Base-by-base conservation (phyloP, 2,113 vertebrate species). In the Syngnathoides biaculeatus region DNA sequence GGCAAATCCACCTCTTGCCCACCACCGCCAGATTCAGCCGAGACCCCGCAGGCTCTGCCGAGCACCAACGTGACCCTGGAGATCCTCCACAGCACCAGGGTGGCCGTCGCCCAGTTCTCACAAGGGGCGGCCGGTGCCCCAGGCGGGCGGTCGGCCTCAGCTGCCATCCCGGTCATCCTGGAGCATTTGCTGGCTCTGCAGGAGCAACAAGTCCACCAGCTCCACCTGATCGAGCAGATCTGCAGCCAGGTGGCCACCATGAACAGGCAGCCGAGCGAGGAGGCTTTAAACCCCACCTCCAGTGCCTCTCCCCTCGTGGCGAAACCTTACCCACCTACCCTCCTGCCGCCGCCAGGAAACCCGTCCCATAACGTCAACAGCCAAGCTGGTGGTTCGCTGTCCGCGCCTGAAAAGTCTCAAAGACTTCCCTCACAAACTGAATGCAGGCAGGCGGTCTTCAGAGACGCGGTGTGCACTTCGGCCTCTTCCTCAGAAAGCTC, bases 211-310 rank as follows among this genome's bases (percentile, higher is more conserved):
- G 93, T 98, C 30, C 97, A 95, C 79, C 97, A 99, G 88, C 93
- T 99, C 75, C 95, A 97, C 90, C 93, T 99, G 8, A 99, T 98
- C 0, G 95, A 99, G 88, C 96, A 98, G 92, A 98, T 99, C 82
- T 95, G 96, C 75, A 98, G 92, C 77, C 96, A 98, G 81, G 95
- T 99, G 26, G 94, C 96, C 1, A 82, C 94, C 82, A 98, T 98
- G 94, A 97, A 93, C 82, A 90, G 92, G 20, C 94, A 94, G 20
- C 92, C 94, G 0, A 83, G 91, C 0, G 90, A 95, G 63, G 86
- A 92, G 0, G 86, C 94, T 0, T 81, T 95, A 38, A 93, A 89
- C 71, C 84, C 90, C 13, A 85, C n/a, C 62, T 81, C 93, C 17
- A 92, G 93, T 50, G 80, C 80, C 2, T 63, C 89, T 65, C 67